Evolutionary conservation across 2,113 vertebrate species (phyloP), one percentile per base, ranked within the genome.

Genomic region (Eurypyga helias): DNA sequence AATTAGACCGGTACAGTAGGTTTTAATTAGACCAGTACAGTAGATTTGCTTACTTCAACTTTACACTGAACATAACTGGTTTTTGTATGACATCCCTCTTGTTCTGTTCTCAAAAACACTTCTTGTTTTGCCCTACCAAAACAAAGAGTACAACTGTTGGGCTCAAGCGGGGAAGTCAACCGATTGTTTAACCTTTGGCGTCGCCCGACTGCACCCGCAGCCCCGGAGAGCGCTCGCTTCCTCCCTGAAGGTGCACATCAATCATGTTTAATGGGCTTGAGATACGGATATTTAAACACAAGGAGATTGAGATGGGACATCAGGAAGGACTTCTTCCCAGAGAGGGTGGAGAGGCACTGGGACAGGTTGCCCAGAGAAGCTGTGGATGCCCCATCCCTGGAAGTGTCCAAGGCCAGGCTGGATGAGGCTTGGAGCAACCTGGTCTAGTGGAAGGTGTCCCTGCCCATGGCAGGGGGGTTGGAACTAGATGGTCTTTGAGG

Each of bases 111-210:
- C 94, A 97, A 75, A 87, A 79, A 90, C 83, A 48, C 91, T 96
- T 88, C 87, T 83, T 91, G 79, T 93, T 81, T 69, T 55, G 61
- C 73, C 19, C 45, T 55, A 52, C 17, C 4, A 6, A 77, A 76
- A 97, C 97, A 98, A 96, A 97, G 96, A 72, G 36, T 14, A 46
- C 23, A 90, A 72, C 69, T 98, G 96, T 98, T 72, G 25, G 57
- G 87, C 34, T 89, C 66, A 45, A 76, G 96, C 29, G 36, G 89
- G 89, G 93, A 97, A 95, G 92, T 67, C 79, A 61, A 96, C 73
- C 62, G 83, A 90, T 96, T 65, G 93, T 73, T 97, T 98, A 98
- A 98, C 97, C 97, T 97, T 46, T 71, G 94, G 79, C 89, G 91
- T 62, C 18, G 9, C 84, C 58, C 38, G 7, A 28, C 9, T 24